phyloP scores from a whole-genome alignment of 2,797 vertebrate species.

The Labeo calbasu region DNA sequence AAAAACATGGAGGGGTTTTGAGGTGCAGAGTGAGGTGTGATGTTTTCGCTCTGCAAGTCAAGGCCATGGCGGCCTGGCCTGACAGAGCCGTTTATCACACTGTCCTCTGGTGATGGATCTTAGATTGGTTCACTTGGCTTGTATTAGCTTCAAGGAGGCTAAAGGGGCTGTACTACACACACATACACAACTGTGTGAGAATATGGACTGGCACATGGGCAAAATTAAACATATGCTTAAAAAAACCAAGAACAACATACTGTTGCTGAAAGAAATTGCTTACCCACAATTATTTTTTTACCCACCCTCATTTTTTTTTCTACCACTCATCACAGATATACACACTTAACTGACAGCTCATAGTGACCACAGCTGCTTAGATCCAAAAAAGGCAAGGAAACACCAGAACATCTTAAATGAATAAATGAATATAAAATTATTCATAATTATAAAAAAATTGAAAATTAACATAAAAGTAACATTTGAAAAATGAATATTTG shows the following conservation, averaged over 20 bases:
- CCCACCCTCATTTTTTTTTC: neutral
- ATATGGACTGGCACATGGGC: constrained; percentile 57
- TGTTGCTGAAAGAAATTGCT: neutral
- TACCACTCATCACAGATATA: neutral
- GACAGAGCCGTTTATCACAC: constrained; percentile 79
- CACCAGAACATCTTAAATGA: neutral
- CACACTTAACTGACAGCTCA: neutral
- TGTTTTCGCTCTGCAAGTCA: constrained; percentile 65
- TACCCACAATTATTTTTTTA: too few species aligned
- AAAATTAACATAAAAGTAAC: too few species aligned
- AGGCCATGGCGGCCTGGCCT: constrained; percentile 72
- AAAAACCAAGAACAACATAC: neutral
- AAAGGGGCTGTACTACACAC: constrained; percentile 62
- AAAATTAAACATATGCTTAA: constrained; percentile 17
- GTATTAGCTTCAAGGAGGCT: constrained; percentile 67
- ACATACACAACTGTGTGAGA: constrained; percentile 4
- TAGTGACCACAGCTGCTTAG: neutral
- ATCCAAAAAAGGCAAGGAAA: neutral
- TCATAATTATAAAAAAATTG: too few species aligned
- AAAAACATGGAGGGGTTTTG: constrained; percentile 45
- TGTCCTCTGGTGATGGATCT: constrained; percentile 75
- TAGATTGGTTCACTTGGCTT: constrained; percentile 66
- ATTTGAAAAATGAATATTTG: too few species aligned
- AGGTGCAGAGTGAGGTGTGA: constrained; percentile 56
- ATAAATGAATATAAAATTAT: too few species aligned